Conservation (phyloP, 2,113 vertebrate species). For the Mormyrus lacerda region DNA sequence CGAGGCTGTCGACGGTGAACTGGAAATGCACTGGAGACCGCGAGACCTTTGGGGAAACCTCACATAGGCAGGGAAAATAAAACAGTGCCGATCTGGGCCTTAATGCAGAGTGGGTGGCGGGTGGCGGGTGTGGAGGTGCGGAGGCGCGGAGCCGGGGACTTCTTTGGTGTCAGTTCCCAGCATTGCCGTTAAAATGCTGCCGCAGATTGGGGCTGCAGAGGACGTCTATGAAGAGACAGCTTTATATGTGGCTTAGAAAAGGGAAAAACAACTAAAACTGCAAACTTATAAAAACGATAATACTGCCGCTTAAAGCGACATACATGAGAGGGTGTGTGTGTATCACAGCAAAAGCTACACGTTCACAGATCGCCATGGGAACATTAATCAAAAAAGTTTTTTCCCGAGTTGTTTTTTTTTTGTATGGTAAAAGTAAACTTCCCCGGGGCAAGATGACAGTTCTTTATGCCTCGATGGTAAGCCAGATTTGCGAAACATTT, state of each 20-base stretch:
- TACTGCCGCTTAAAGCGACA: not conserved
- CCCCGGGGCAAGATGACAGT: slow-evolving; percentile 41
- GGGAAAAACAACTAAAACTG: not conserved
- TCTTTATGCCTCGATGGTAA: slow-evolving; percentile 65
- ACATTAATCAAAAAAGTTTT: slow-evolving; percentile 30
- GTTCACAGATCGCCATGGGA: not conserved
- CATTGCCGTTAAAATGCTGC: not conserved
- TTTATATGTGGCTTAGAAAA: not conserved
- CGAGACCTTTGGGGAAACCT: slow-evolving; percentile 35
- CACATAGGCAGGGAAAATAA: slow-evolving; percentile 35
- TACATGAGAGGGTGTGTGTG: not conserved
- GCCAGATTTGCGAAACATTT: slow-evolving; percentile 61
- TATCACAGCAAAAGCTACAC: not conserved
- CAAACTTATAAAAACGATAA: not conserved
- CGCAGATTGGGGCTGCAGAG: slow-evolving; percentile 25
- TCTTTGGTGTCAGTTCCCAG: not conserved
- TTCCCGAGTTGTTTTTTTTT: slow-evolving; percentile 29
- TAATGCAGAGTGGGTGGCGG: slow-evolving; percentile 33
- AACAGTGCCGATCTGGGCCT: slow-evolving; percentile 32
- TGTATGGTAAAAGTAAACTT: slow-evolving; percentile 35
- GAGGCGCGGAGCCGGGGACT: not conserved
- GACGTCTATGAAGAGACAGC: slow-evolving; percentile 47
- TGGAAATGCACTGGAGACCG: slow-evolving; percentile 32
- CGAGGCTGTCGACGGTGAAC: slow-evolving; percentile 16
- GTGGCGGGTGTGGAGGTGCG: too few relatives aligned